Percentiles rank a stretch among this genome's conserved stretches.
Evolutionary conservation across 2,113 vertebrate species (phyloP).

Genomic region (Toxostoma redivivum): DNA sequence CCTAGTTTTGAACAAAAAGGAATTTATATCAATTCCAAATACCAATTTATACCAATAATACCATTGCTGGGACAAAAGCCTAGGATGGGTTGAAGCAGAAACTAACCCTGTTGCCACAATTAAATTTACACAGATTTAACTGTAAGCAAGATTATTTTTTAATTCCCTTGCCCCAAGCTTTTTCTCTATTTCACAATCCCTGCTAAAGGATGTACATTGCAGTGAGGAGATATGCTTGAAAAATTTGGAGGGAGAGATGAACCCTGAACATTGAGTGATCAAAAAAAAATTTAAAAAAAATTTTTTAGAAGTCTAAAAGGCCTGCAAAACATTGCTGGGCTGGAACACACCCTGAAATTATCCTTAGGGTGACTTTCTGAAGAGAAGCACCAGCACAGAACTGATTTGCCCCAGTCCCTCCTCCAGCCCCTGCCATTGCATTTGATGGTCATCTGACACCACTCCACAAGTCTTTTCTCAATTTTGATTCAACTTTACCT

Average conservation of each 20-base stretch:
- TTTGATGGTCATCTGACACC: background rate
- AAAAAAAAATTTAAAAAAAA: background rate
- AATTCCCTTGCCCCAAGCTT: background rate
- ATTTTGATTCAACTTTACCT: background rate
- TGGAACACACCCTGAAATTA: background rate
- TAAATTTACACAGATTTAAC: background rate
- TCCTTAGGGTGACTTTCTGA: background rate
- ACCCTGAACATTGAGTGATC: background rate
- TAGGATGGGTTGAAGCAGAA: background rate
- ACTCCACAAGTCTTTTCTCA: background rate
- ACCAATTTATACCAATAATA: background rate
- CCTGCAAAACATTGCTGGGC: background rate
- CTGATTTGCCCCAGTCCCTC: background rate
- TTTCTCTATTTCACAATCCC: background rate
- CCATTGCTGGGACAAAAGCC: background rate
- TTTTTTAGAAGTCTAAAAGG: background rate
- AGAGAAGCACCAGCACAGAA: background rate
- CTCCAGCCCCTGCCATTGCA: background rate
- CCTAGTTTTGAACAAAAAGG: background rate
- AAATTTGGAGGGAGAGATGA: background rate
- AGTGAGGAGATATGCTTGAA: background rate
- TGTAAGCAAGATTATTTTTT: background rate
- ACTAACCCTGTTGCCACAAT: background rate
- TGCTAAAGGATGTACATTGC: background rate
- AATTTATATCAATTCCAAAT: background rate